Evolutionary conservation across 2,797 vertebrate genomes (phyloP).

Genomic region (Kryptolebias ocellatus): DNA sequence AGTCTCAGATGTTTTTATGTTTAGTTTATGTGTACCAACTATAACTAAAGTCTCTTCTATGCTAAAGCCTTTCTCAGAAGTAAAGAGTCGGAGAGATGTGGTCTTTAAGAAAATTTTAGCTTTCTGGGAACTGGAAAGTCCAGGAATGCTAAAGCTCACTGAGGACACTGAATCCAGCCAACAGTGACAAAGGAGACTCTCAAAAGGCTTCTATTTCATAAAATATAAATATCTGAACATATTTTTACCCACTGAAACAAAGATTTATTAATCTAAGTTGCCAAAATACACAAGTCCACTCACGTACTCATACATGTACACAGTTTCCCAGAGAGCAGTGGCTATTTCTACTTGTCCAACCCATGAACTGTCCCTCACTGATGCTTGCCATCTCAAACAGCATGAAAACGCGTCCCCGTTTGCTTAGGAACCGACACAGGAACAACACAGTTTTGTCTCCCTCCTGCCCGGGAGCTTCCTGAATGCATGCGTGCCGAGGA

Average conservation of each 20-base stretch:
- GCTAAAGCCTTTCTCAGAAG: conserved; percentile 17
- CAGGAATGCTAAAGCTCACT: conserved; percentile 63
- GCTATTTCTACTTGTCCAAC: conserved; percentile 61
- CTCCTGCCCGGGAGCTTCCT: conserved; percentile 37
- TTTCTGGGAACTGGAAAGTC: conserved; percentile 74
- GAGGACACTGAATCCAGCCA: conserved; percentile 72
- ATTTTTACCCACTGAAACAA: conserved; percentile 45
- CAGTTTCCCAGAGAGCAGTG: conserved; percentile 66
- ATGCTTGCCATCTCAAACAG: conserved; percentile 65
- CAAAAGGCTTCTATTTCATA: conserved; percentile 68
- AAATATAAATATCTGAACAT: conserved; percentile 73
- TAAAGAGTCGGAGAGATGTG: conserved; percentile 25
- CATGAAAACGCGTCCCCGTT: conserved; percentile 37
- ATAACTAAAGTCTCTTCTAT: not conserved
- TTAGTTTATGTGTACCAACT: conserved; percentile 16
- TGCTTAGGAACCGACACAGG: conserved; percentile 37
- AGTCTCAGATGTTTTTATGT: not conserved
- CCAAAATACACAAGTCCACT: conserved; percentile 76
- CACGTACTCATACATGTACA: conserved; percentile 48
- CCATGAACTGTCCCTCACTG: conserved; percentile 64
- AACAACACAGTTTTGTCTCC: conserved; percentile 45
- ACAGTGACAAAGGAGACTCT: conserved; percentile 80
- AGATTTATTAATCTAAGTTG: conserved; percentile 54
- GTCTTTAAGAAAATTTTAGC: conserved; percentile 60
- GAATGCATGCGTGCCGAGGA: conserved; percentile 62